These are phyloP conservation scores for Melanotaenia maccullochi DNA, from an alignment of 2,797 vertebrate species.

Conservation along the genomic window DNA sequence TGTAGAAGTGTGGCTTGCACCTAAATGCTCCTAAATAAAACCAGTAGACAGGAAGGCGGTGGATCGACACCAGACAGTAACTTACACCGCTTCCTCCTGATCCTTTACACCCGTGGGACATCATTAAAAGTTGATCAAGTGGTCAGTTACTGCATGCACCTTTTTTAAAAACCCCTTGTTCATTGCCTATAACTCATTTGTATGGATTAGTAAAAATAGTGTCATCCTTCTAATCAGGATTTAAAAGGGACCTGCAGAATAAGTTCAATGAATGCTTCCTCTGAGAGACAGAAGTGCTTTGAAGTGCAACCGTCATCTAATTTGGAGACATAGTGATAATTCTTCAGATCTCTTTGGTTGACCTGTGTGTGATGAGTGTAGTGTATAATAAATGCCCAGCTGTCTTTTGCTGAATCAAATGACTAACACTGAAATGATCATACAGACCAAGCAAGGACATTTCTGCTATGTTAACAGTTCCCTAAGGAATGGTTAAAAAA, in stretches of 20 bases:
- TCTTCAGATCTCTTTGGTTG: constrained; percentile 42
- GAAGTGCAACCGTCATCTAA: constrained; percentile 18
- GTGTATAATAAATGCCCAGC: constrained; percentile 7
- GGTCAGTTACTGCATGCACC: constrained; percentile 9
- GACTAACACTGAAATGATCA: background rate
- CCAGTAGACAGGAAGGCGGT: constrained; percentile 69
- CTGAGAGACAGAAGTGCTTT: constrained; percentile 4
- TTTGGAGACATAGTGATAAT: constrained; percentile 25
- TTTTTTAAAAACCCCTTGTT: background rate
- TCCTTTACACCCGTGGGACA: constrained; percentile 48
- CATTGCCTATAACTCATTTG: background rate
- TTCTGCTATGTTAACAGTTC: constrained; percentile 1
- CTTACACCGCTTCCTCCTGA: constrained; percentile 73
- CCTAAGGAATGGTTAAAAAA: background rate
- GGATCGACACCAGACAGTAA: constrained; percentile 61
- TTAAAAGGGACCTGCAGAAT: constrained; percentile 28
- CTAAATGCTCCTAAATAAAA: constrained; percentile 70
- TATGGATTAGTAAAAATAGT: background rate
- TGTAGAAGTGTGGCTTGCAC: constrained; percentile 21
- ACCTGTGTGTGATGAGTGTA: constrained; percentile 11
- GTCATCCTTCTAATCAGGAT: background rate
- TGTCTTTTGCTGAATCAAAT: constrained; percentile 12
- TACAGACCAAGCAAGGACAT: background rate
- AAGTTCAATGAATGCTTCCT: constrained; percentile 28
- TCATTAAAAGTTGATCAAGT: constrained; percentile 48